Evolutionary conservation across 2,888 invertebrate genomes (phyloP), one percentile per base, ranked within the genome.

Genomic region (Nesidiocoris tenuis): DNA sequence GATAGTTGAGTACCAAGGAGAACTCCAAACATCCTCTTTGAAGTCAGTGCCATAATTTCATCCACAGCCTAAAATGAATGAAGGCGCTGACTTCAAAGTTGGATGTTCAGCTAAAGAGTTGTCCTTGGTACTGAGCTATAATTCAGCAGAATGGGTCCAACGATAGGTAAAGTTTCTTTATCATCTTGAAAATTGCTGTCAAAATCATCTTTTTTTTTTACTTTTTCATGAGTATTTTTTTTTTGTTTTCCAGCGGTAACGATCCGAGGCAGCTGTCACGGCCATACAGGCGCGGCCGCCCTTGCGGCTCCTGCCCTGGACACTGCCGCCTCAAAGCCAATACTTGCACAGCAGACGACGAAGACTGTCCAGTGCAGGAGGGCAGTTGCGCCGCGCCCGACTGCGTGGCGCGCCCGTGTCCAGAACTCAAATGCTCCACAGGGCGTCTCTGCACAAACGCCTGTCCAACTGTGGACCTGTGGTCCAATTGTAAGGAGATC

Each of bases 401-500:
- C 61, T 72, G 72, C 63, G 63, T 72, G 24, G 61, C 72, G 0
- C 25, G 72, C 1, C 56, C 67, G 55, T 17, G 55, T 17, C 22
- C 61, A 21, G 72, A 72, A 21, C 54, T 72, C 72, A 72, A 72
- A 21, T 72, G 72, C 22, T 39, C 63, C 39, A 72, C 72, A n/a
- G 87, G 86, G 54, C 64, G 74, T 9, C 86, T 93, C n/a, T 93
- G 93, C 84, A 89, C 88, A 56, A 93, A 93, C 84, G 82, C 88
- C 0, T 93, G 93, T 81, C 86, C 86, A 55, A 86, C 86, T 78
- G 88, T 88, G 57, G 91, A 92, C 83, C 84, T 86, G 55, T 93
- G 89, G 88, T 88, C 89, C 71, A 93, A 93, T 84, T 93, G 93
- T 83, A 84, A 84, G 19, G 88, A 90, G 72, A 84, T 93, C 22